Percentiles rank a stretch among this genome's conserved stretches.
Evolutionary conservation across 2,797 vertebrate genomes (phyloP).

Genomic region (Podarcis lilfordi): DNA sequence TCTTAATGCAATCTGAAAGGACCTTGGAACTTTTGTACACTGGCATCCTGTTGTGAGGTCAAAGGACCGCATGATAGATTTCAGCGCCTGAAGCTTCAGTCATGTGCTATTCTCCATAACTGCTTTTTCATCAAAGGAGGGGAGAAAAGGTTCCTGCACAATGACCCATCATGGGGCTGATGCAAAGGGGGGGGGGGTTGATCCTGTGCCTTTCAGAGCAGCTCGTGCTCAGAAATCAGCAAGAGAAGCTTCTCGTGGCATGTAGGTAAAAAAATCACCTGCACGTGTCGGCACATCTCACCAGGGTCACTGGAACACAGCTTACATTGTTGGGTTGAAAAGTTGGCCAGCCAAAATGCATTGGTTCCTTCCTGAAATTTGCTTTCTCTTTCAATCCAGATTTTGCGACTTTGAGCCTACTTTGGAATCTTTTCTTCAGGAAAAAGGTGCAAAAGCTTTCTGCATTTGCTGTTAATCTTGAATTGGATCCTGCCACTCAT

Average conservation of each 20-base stretch:
- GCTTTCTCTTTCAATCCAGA: not conserved
- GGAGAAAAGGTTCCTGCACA: not conserved
- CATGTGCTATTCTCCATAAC: not conserved
- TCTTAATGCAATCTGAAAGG: not conserved
- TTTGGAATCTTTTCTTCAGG: not conserved
- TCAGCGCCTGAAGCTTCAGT: not conserved
- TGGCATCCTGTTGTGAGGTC: not conserved
- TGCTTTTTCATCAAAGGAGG: not conserved
- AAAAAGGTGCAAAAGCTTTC: not conserved
- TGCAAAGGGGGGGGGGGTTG: not conserved
- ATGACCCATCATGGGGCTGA: not conserved
- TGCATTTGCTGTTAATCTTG: not conserved
- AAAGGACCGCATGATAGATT: not conserved
- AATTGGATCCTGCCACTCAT: not conserved
- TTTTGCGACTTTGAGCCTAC: not conserved
- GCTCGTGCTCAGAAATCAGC: not conserved
- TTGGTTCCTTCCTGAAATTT: too few species aligned
- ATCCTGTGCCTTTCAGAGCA: not conserved
- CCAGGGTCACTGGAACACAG: not conserved
- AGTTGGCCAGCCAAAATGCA: not conserved
- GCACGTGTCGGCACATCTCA: not conserved
- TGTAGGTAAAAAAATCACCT: not conserved
- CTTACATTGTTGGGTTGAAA: not conserved
- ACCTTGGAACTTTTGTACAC: not conserved
- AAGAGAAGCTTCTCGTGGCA: not conserved